These are phyloP conservation scores for Dasypogon diadema DNA, from an alignment of 2,888 invertebrate species.

Conservation along the genomic window DNA sequence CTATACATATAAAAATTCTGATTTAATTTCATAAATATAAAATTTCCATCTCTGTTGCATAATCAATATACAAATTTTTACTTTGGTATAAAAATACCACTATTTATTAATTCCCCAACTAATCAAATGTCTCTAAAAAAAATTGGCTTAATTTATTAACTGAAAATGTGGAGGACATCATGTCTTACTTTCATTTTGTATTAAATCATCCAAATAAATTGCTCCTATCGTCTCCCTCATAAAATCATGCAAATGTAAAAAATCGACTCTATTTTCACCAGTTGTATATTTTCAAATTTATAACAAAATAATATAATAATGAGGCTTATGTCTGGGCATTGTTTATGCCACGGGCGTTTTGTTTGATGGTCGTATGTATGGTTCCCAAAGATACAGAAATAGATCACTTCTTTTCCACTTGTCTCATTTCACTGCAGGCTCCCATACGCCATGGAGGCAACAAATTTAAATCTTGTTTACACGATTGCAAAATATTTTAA, in stretches of 20 bases:
- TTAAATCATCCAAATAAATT: not conserved
- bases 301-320: not conserved
- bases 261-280: conserved; percentile 5
- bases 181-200: not conserved
- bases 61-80: no score
- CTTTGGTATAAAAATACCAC: no score
- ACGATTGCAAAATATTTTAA: conserved; percentile 11
- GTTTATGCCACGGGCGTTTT: conserved; percentile 33
- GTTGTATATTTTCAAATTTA: conserved; percentile 15
- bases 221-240: not conserved
- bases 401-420: conserved; percentile 35
- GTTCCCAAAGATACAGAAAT: conserved; percentile 42
- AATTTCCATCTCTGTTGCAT: no score
- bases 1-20: no score
- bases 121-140: no score
- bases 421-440: conserved; percentile 14
- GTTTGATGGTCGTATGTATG: conserved; percentile 23
- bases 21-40: no score
- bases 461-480: conserved; percentile 45
- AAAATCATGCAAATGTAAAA: not conserved
- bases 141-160: no score
- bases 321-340: not conserved
- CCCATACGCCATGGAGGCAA: conserved; percentile 6
- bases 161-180: no score
- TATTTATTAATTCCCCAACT: no score